A percentile compares a stretch with the other conserved stretches of the same genome.
These are phyloP conservation scores for Pentalonia nigronervosa DNA, from an alignment of 1,140 invertebrate genomes.

Conservation along the genomic window DNA sequence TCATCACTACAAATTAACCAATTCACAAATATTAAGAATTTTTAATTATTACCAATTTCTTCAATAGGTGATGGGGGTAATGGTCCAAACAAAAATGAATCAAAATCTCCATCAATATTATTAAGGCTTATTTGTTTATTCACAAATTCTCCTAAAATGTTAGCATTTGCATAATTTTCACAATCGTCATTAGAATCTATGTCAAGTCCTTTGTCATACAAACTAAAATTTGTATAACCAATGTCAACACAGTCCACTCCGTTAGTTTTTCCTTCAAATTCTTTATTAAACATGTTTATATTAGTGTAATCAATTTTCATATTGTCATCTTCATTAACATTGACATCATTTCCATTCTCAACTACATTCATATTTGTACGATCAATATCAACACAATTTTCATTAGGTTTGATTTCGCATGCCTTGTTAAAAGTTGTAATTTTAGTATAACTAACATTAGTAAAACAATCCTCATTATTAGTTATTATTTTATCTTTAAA, in stretches of 20 bases:
- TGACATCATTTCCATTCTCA: conserved; percentile 5
- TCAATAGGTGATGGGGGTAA: conserved; percentile 79
- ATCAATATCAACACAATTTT: conserved; percentile 1
- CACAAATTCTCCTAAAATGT: conserved; percentile 53
- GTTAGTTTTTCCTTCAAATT: background rate
- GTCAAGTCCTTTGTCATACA: conserved; percentile 23
- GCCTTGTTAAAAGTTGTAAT: background rate
- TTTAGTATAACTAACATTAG: conserved; percentile 44
- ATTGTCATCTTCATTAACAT: background rate
- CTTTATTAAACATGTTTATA: background rate
- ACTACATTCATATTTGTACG: conserved; percentile 18
- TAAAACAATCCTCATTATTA: background rate
- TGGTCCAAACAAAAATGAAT: conserved; percentile 71
- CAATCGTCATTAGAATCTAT: conserved; percentile 31
- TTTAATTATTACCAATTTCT: conserved; percentile 66
- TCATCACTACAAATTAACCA: background rate
- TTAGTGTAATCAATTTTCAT: background rate
- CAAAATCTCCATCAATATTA: conserved; percentile 52
- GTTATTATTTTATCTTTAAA: background rate
- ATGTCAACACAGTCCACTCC: conserved; percentile 31
- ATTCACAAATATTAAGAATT: background rate
- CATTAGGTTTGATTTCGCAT: background rate
- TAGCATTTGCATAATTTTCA: conserved; percentile 45
- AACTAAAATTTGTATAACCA: conserved; percentile 32
- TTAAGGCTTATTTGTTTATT: conserved; percentile 49